A percentile compares a stretch with the other conserved stretches of the same genome.
Conservation (phyloP, 2,113 vertebrate genomes). For the Thoracochromis brauschi region DNA sequence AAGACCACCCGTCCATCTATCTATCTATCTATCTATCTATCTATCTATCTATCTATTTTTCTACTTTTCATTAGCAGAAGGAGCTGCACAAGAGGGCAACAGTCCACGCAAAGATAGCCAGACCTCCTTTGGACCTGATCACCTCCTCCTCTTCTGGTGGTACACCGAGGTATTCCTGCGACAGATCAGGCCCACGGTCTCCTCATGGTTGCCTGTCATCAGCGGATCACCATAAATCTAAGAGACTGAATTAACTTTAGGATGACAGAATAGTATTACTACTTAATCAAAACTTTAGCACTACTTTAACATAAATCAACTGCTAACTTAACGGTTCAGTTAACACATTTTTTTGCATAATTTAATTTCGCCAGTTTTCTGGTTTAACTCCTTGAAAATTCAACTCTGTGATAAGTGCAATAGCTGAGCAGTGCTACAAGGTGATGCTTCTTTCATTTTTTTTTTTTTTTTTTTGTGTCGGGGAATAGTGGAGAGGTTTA, state of each 20-base stretch:
- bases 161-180: neutral
- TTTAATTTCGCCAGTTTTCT: neutral
- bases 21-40: neutral
- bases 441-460: neutral
- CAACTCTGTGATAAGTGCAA: neutral
- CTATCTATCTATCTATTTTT: neutral
- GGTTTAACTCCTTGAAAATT: too few species aligned
- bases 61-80: neutral
- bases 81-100: neutral
- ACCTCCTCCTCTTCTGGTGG: neutral
- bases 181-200: neutral
- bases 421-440: neutral
- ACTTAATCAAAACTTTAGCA: neutral
- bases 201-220: neutral
- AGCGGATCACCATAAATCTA: neutral
- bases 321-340: neutral
- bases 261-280: neutral
- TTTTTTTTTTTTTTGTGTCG: accelerated
- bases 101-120: neutral
- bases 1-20: neutral
- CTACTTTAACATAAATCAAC: neutral
- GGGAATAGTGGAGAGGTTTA: neutral
- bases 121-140: neutral
- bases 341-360: neutral
- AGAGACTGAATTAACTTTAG: neutral